A percentile compares a stretch with the other conserved stretches of the same genome.
These are phyloP conservation scores for Diceros bicornis DNA, from an alignment of 2,797 vertebrate genomes.

Conservation along the genomic window DNA sequence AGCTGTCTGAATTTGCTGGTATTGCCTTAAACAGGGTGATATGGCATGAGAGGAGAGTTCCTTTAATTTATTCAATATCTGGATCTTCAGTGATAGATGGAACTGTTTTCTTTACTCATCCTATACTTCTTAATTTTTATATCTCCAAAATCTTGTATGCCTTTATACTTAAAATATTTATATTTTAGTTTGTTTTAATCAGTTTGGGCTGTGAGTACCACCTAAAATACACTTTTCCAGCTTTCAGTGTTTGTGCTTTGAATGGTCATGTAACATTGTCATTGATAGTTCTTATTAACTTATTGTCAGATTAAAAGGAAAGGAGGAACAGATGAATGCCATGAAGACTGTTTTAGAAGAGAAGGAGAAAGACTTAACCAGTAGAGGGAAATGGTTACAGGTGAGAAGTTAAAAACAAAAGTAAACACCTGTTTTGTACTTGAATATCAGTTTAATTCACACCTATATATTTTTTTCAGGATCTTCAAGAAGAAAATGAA, in stretches of 20 bases:
- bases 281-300: constrained; percentile 66
- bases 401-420: constrained; percentile 83
- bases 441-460: not conserved
- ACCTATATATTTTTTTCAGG: constrained; percentile 78
- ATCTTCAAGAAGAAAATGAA: constrained; percentile 89
- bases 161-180: constrained; percentile 28
- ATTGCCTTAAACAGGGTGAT: not conserved
- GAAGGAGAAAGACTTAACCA: constrained; percentile 90
- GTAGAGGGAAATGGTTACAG: constrained; percentile 91
- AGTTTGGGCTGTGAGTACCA: constrained; percentile 2
- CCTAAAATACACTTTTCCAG: constrained; percentile 11
- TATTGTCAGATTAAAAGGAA: constrained; percentile 92
- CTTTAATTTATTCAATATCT: not conserved
- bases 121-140: not conserved
- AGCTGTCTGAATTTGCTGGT: not conserved
- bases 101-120: not conserved
- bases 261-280: constrained; percentile 47
- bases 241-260: constrained; percentile 45
- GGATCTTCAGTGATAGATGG: not conserved
- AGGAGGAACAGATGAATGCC: constrained; percentile 93
- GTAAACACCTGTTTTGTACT: not conserved
- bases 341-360: constrained; percentile 92
- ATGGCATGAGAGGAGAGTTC: not conserved
- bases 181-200: constrained; percentile 56
- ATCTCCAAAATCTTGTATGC: not conserved